Percentiles rank a stretch among this genome's conserved stretches.
Evolutionary conservation across 1,140 invertebrate species (phyloP).

Genomic region (Drosophila funebris): DNA sequence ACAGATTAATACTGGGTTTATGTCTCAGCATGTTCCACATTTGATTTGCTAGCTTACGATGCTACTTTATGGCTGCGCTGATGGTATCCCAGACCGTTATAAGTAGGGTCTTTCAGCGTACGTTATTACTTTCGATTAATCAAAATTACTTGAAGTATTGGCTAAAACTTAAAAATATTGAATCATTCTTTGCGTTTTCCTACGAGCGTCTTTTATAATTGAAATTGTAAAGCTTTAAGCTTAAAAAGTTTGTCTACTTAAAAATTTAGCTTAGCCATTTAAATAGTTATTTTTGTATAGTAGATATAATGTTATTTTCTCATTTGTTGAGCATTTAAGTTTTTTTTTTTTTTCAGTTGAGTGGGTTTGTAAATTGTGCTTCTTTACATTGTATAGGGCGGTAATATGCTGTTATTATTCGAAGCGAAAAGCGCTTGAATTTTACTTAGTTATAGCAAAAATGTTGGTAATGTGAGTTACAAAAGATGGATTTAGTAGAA

Average conservation of each 20-base stretch:
- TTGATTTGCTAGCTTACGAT: conserved; percentile 45
- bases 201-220: conserved; percentile 53
- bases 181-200: conserved; percentile 21
- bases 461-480: conserved; percentile 36
- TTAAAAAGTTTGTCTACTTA: conserved; percentile 52
- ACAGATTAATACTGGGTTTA: conserved; percentile 64
- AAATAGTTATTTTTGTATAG: conserved; percentile 14
- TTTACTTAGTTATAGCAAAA: conserved; percentile 25
- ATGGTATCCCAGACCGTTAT: conserved; percentile 14
- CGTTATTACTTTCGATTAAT: conserved; percentile 10
- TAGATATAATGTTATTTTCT: conserved; percentile 24
- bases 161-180: conserved; percentile 27
- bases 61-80: conserved; percentile 61
- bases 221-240: conserved; percentile 37
- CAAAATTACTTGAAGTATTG: conserved; percentile 35
- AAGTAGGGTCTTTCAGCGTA: conserved; percentile 5
- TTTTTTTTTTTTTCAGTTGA: conserved; percentile 26
- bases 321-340: conserved; percentile 44
- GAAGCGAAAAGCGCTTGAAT: conserved; percentile 40
- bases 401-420: background rate
- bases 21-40: conserved; percentile 47
- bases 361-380: conserved; percentile 37
- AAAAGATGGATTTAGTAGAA: conserved; percentile 31
- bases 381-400: conserved; percentile 15
- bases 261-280: conserved; percentile 33